Base-by-base conservation (phyloP, 2,797 vertebrate species). In the Centropyge bicolor region DNA sequence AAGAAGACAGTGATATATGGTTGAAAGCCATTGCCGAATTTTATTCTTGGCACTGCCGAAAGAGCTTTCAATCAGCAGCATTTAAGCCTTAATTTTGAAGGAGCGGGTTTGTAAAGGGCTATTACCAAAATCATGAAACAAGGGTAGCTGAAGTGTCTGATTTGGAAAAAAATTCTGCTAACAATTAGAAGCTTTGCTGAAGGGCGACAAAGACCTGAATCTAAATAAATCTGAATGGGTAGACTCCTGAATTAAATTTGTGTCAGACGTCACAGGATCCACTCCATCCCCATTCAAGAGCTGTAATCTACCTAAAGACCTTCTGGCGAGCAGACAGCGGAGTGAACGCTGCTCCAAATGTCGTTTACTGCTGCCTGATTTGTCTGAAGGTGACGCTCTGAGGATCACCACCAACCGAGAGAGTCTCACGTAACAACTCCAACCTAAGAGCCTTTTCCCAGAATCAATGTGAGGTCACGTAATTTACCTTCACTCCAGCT, bases 231-330 rank as follows among this genome's bases (percentile, higher is more conserved):
- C 46, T 60, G 10, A 73, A 36, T 27, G 38, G 36, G 2, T 14
- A 2, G 55, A 62, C 3, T 3, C 45, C 46, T 62, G 45, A 67
- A 81, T 74, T 59, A 31, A 56, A 66, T 67, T 14, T 35, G 52
- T 3, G 35, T 35, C 24, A 14, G 57, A 66, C 45, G 16, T 76
- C 70, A 76, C 46, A 57, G 73, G 54, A 70, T 19, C n/a, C 5
- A 11, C 41, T 64, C 46, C 10, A 35, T 45, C 24, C 19, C 35
- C 63, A 43, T 72, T 84, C 64, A 67, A 71, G 45, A 76, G 56
- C 35, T 7, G 67, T 86, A 86, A 87, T 84, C 83, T 31, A 56
- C 46, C 75, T 60, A 43, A 71, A 43, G 51, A 55, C 9, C 19
- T 61, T 74, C 49, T 77, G 83, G 70, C 57, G 0, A 62, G 60